phyloP scores from a whole-genome alignment of 1,140 invertebrate genomes.

The Cotesia typhae region DNA sequence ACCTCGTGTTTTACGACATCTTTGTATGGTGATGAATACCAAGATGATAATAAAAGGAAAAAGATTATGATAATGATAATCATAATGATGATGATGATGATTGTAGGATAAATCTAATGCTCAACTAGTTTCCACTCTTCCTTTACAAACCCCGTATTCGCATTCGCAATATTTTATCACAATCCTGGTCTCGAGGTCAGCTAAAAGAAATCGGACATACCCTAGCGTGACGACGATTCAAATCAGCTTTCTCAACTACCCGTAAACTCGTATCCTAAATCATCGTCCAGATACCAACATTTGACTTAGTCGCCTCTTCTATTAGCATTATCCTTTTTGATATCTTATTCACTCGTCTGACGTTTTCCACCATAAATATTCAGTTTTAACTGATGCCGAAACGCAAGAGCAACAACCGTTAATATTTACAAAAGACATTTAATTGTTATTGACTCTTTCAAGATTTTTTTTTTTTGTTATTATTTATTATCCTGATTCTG shows the following conservation, averaged over 20 bases:
- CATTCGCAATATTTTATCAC: constrained; percentile 20
- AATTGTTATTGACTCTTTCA: not conserved
- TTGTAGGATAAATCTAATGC: constrained; percentile 2
- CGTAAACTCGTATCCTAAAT: constrained; percentile 32
- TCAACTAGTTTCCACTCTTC: constrained; percentile 5
- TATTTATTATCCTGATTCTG: constrained; percentile 6
- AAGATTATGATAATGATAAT: not conserved
- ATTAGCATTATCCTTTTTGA: constrained; percentile 1
- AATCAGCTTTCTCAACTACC: constrained; percentile 33
- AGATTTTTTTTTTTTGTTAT: constrained; percentile 13
- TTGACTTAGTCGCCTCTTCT: not conserved
- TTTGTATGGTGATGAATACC: not conserved
- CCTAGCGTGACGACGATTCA: constrained; percentile 33
- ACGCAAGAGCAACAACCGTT: constrained; percentile 30
- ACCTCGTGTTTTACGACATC: not conserved
- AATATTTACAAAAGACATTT: constrained; percentile 23
- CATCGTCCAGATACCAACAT: not conserved
- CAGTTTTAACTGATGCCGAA: constrained; percentile 27
- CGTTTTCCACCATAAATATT: not conserved
- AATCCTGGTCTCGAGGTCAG: constrained; percentile 19
- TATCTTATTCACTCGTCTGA: not conserved
- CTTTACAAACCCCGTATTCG: not conserved
- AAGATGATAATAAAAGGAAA: constrained; percentile 4
- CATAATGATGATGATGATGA: not conserved
- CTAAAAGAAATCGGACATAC: constrained; percentile 34